Evolutionary conservation across 2,113 vertebrate species (phyloP).

Genomic region (Neodon shergylaensis): DNA sequence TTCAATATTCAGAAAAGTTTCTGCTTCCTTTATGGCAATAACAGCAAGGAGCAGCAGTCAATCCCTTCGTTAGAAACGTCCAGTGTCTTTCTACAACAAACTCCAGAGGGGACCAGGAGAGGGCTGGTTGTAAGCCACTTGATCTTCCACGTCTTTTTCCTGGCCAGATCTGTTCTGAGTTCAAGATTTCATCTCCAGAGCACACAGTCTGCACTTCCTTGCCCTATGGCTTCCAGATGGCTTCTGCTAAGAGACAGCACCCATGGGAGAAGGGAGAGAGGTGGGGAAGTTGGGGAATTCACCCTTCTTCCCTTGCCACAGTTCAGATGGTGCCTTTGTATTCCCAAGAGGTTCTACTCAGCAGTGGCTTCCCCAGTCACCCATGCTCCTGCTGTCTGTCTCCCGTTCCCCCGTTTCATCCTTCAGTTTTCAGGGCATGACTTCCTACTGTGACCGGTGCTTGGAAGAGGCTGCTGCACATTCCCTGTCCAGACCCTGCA

Average conservation of each 20-base stretch:
- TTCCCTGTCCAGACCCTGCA: too few relatives aligned
- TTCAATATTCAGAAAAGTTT: not conserved
- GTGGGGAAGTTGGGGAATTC: not conserved
- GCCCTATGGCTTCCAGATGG: not conserved
- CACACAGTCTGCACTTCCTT: too few relatives aligned
- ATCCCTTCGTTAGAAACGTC: not conserved
- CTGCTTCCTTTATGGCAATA: not conserved
- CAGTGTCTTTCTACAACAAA: not conserved
- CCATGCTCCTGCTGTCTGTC: not conserved
- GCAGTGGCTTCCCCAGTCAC: not conserved
- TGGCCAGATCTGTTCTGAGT: not conserved
- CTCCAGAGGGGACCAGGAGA: rapidly evolving
- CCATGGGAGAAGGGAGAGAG: not conserved
- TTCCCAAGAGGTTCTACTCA: not conserved
- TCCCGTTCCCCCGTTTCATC: not conserved
- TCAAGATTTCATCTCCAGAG: not conserved
- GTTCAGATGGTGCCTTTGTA: not conserved
- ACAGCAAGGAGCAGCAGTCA: not conserved
- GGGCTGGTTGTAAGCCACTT: not conserved
- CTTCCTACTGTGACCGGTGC: not conserved
- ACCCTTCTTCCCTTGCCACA: too few relatives aligned
- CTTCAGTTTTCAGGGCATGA: not conserved
- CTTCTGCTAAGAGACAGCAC: not conserved
- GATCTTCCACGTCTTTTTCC: not conserved
- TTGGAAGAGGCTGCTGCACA: not conserved